A percentile compares a stretch with the other conserved stretches of the same genome.
These are phyloP conservation scores for Drosophila mimica DNA, from an alignment of 2,888 invertebrate genomes.

Conservation along the genomic window DNA sequence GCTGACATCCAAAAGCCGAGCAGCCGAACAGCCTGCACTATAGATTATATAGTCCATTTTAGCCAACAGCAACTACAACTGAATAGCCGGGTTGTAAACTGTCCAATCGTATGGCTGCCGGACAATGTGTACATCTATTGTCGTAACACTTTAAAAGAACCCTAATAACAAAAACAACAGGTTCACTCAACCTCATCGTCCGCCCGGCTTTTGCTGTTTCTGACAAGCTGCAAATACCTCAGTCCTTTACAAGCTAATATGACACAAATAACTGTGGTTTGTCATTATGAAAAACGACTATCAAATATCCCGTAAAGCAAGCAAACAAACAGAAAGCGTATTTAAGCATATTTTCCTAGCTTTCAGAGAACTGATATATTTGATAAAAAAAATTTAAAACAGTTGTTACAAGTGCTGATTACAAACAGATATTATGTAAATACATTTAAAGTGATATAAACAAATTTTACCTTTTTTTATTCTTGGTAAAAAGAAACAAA, in stretches of 20 bases:
- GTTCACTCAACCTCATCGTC: constrained; percentile 30
- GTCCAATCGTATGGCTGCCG: constrained; percentile 48
- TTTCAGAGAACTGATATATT: not conserved
- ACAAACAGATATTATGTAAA: not conserved
- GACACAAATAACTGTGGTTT: constrained; percentile 21
- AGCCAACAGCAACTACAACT: constrained; percentile 36
- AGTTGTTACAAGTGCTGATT: not conserved
- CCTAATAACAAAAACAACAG: constrained; percentile 22
- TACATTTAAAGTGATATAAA: not conserved
- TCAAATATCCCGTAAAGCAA: not conserved
- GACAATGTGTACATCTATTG: constrained; percentile 49
- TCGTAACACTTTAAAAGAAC: constrained; percentile 53
- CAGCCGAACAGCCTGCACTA: constrained; percentile 35
- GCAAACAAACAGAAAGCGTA: not conserved
- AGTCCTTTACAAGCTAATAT: constrained; percentile 47
- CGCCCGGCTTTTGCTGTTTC: constrained; percentile 35
- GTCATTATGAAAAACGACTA: not conserved
- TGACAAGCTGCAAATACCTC: constrained; percentile 60
- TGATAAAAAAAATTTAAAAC: not conserved
- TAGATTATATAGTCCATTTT: constrained; percentile 63
- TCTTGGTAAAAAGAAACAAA: not conserved
- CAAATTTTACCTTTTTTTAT: not conserved
- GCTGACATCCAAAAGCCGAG: constrained; percentile 19
- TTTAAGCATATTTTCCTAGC: not conserved
- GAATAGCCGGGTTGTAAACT: constrained; percentile 39